A percentile compares a stretch with the other conserved stretches of the same genome.
These are phyloP conservation scores for Pelobates cultripes DNA, from an alignment of 2,797 vertebrate species.

Conservation along the genomic window DNA sequence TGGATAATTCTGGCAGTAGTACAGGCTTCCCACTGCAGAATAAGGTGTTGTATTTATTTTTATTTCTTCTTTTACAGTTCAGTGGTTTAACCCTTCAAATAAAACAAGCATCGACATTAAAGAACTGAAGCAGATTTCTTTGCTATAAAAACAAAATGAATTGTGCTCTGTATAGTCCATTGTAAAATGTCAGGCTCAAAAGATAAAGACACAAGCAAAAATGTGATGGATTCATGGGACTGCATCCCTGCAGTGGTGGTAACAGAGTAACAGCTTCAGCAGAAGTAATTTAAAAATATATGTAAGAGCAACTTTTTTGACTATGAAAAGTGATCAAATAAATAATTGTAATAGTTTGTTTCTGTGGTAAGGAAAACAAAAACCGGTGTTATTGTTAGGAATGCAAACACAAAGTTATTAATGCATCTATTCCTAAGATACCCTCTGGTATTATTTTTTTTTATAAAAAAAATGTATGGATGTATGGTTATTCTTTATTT, in stretches of 20 bases:
- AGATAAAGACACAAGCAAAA: not conserved
- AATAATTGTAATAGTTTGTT: no score
- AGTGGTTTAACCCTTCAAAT: constrained; percentile 25
- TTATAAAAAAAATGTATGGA: no score
- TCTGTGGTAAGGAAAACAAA: no score
- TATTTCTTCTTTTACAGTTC: constrained; percentile 21
- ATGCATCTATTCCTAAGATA: no score
- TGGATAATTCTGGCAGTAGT: constrained; percentile 51
- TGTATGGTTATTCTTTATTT: no score
- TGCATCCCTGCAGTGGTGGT: not conserved
- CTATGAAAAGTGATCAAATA: no score
- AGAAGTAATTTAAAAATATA: no score
- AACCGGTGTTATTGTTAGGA: no score
- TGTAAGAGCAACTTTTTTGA: no score
- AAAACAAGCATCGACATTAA: not conserved
- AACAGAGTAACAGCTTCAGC: not conserved
- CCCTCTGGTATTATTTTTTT: no score
- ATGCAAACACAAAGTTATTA: no score
- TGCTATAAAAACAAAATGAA: not conserved
- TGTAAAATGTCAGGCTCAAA: not conserved
- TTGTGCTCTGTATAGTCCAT: not conserved
- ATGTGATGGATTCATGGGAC: not conserved
- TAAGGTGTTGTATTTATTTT: constrained; percentile 45
- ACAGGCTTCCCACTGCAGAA: constrained; percentile 40
- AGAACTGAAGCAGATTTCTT: not conserved